Base-by-base conservation (phyloP, 92 coral and sea anemone species). In the Siderastrea siderea region DNA sequence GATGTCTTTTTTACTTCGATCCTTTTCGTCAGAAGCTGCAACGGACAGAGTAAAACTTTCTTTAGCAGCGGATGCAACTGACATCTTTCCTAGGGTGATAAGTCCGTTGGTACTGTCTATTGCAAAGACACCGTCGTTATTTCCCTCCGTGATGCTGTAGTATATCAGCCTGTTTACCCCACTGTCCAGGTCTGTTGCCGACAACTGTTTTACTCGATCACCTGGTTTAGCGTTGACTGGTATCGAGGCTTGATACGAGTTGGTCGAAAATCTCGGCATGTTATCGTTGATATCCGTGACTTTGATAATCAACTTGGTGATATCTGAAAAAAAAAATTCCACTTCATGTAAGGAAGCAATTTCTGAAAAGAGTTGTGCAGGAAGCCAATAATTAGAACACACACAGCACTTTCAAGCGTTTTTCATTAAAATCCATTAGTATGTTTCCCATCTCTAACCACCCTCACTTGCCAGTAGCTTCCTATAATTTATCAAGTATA, bases 271-370 rank as follows among this genome's bases (percentile, higher is more conserved):
- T 43, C 86, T 57, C 14, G 99, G 99, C 11, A 57, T 73, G 81
- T 97, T 95, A 65, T 97, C 99, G 84, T 97, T 97, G 74, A 93
- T 71, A 68, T 97, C 99, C 12, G 82, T 70, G 57, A 97, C 99
- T 71, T 68, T 81, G 45, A 97, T 80, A 38, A 93, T 79, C 54
- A 97, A 91, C 85, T 93, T 95, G 48, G 92, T 81, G 72, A 95
- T 84, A 74, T 91, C 98, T 95, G 87, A 72, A 58, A 74, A 54
- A 46, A 66, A 45, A 46, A 7, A 49, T 49, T 61, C 10, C 1
- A 45, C 19, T 79, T n/a, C n/a, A 48, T 10, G 57, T 26, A 26
- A 26, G 38, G 38, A 26, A 26, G 38, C 38, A 26, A 26, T 26
- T 26, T 26, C 38, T 26, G 38, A 26, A 26, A 26, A 26, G 38